These are phyloP conservation scores for Colletes gigas DNA, from an alignment of 1,140 invertebrate species.

Conservation along the genomic window DNA sequence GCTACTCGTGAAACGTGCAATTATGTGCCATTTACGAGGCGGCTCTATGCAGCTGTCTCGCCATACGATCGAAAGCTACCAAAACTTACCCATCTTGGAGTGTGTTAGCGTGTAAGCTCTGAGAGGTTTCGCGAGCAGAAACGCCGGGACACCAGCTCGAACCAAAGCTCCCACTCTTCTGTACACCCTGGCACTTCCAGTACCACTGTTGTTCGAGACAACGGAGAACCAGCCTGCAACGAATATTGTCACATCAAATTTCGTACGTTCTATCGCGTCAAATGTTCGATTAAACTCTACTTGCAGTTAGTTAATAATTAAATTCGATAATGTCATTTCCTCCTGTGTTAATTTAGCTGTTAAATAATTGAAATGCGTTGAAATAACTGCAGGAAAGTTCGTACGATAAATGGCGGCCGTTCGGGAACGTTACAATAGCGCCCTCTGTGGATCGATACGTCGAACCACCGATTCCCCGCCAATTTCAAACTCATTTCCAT, in stretches of 20 bases:
- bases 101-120: constrained; percentile 78
- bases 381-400: too few relatives aligned
- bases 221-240: constrained; percentile 81
- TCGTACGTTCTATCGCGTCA: background rate
- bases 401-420: too few relatives aligned
- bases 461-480: too few relatives aligned
- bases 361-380: too few relatives aligned
- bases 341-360: too few relatives aligned
- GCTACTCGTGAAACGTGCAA: constrained; percentile 17
- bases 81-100: constrained; percentile 77
- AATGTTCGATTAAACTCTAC: too few relatives aligned
- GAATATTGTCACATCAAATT: constrained; percentile 24
- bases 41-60: background rate
- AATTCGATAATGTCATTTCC: too few relatives aligned
- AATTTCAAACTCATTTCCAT: too few relatives aligned
- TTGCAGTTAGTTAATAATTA: too few relatives aligned
- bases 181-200: constrained; percentile 77
- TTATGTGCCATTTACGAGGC: constrained; percentile 11
- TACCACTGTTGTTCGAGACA: constrained; percentile 77
- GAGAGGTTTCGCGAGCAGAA: constrained; percentile 76
- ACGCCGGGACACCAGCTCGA: constrained; percentile 77
- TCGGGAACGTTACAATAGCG: too few relatives aligned
- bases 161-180: constrained; percentile 77
- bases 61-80: background rate
- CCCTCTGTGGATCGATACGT: too few relatives aligned